A percentile compares a stretch with the other conserved stretches of the same genome.
phyloP scores from a whole-genome alignment of 2,888 invertebrate genomes.

The Drosophila tanythrix region DNA sequence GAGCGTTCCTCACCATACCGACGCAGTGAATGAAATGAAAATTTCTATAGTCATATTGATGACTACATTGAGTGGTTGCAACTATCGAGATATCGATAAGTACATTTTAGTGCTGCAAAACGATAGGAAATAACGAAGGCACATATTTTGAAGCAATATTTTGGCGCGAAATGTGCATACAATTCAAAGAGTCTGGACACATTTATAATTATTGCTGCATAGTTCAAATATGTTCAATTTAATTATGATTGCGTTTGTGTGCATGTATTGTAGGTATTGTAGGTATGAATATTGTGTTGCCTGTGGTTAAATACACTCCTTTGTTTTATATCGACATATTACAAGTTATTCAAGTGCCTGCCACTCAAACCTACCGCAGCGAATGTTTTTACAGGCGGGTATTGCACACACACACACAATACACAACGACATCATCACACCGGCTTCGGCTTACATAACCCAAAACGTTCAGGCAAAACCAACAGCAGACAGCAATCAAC shows the following conservation, averaged over 20 bases:
- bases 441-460: conserved; percentile 67
- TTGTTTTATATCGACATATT: background rate
- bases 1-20: conserved; percentile 15
- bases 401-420: conserved; percentile 59
- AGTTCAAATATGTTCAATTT: background rate
- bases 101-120: conserved; percentile 12
- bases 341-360: conserved; percentile 18
- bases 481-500: conserved; percentile 61
- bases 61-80: background rate
- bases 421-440: conserved; percentile 47
- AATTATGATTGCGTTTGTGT: background rate
- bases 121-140: rapidly evolving
- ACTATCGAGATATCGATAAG: conserved; percentile 4
- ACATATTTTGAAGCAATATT: conserved; percentile 23
- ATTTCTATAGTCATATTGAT: background rate
- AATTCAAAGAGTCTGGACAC: background rate
- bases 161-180: conserved; percentile 29
- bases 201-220: background rate
- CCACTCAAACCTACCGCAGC: conserved; percentile 68
- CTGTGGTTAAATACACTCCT: conserved; percentile 5
- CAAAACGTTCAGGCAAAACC: conserved; percentile 43
- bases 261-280: background rate
- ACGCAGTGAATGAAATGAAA: background rate
- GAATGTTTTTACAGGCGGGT: conserved; percentile 26
- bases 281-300: background rate